Conservation (phyloP, 2,113 vertebrate species). For the Cebus imitator region DNA sequence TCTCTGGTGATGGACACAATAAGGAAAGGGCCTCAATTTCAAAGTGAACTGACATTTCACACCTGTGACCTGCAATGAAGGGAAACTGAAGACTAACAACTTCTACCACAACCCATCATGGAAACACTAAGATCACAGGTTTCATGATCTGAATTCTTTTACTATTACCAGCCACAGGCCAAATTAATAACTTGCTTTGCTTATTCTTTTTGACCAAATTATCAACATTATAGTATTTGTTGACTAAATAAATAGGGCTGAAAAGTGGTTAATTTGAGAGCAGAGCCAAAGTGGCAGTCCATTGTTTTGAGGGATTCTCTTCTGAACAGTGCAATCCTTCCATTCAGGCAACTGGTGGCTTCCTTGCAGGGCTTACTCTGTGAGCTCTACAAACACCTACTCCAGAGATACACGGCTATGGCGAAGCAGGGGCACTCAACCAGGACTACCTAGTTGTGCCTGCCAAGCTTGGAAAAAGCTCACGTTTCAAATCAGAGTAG, state of each 20-base stretch:
- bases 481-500: background rate
- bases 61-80: background rate
- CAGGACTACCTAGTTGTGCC: background rate
- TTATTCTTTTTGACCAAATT: slow-evolving; percentile 32
- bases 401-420: background rate
- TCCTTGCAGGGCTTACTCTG: background rate
- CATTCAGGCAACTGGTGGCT: background rate
- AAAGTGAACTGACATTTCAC: background rate
- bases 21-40: background rate
- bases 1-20: background rate
- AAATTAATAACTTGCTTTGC: background rate
- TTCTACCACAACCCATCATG: background rate
- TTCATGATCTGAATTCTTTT: background rate
- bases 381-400: background rate
- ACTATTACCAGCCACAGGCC: background rate
- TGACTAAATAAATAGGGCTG: background rate
- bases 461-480: background rate
- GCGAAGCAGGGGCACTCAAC: background rate
- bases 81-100: background rate
- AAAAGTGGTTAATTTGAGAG: background rate
- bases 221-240: background rate
- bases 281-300: background rate
- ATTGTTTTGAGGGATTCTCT: background rate
- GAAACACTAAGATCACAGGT: background rate
- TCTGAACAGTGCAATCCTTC: background rate